Base-by-base conservation (phyloP, 2,888 invertebrate species). In the Clitarchus hookeri region DNA sequence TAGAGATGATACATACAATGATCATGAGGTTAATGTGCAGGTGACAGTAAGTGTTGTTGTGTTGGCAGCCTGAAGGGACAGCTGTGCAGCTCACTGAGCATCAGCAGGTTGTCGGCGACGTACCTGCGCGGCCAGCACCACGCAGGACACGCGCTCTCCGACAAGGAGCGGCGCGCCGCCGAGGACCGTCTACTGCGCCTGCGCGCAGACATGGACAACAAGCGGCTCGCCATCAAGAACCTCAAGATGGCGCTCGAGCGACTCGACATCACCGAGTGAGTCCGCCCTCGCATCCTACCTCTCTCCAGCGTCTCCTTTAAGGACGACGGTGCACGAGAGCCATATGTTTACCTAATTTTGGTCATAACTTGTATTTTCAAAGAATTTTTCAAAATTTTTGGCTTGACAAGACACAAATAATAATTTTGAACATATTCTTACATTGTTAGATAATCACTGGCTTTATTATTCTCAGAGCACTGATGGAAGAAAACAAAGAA, bases 211-310 rank as follows among this genome's bases (percentile, higher is more conserved):
- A 94, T 96, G 86, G 97, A 97, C 88, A 94, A 95, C 88, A 95
- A 97, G 90, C 93, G 95, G 89, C 93, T 95, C 88, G 95, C 96
- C 88, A 97, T 97, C 89, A 96, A 96, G 90, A 96, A 97, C 90
- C 93, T 97, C 54, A 95, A 96, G 90, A 93, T 95, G 88, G 95
- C 96, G 0, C 93, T 97, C 36, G 97, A 97, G 89, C 94, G 96
- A 89, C 94, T 97, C 19, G 97, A 97, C 90, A 96, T 97, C 83
- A 97, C 97, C 48, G 97, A 97, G 97, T 97, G 92, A 95, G 96
- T 93, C 25, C 36, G 27, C 85, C 6, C 11, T 83, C 26, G 1
- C 16, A 11, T 48, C 3, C 48, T 48, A 36, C 80, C 44, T 78
- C 54, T 84, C 83, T 44, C 27, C 85, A 83, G 13, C 16, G 23